Evolutionary conservation across 2,888 invertebrate genomes (phyloP).

Genomic region (Ethmia dodecea): DNA sequence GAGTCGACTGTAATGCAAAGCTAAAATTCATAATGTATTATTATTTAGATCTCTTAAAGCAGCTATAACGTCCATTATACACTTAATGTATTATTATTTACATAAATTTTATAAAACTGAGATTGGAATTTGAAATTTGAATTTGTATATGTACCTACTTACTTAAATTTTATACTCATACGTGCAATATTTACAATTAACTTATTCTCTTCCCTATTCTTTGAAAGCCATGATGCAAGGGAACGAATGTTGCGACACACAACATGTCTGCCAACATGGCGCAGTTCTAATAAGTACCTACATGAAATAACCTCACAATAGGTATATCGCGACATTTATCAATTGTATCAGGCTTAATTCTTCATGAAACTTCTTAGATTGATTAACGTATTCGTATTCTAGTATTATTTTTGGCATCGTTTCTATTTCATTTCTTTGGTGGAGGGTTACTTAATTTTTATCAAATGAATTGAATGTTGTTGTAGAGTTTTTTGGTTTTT

Average conservation of each 20-base stretch:
- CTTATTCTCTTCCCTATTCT: constrained; percentile 12
- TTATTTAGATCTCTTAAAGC: constrained; percentile 11
- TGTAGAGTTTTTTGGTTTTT: constrained; percentile 55
- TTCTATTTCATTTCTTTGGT: constrained; percentile 37
- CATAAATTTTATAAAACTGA: too few relatives aligned
- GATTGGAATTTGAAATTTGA: constrained; percentile 3
- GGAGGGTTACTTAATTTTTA: constrained; percentile 58
- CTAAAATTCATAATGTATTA: not conserved
- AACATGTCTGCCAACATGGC: too few relatives aligned
- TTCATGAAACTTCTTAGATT: too few relatives aligned
- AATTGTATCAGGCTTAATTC: too few relatives aligned
- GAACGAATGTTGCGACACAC: too few relatives aligned
- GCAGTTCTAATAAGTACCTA: too few relatives aligned
- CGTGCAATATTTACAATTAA: constrained; percentile 15
- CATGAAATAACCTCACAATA: too few relatives aligned
- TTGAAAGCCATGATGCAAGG: too few relatives aligned
- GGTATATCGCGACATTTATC: too few relatives aligned
- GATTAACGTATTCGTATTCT: too few relatives aligned
- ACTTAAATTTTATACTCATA: too few relatives aligned
- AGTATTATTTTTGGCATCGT: too few relatives aligned
- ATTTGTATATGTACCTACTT: not conserved
- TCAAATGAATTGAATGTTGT: constrained; percentile 41
- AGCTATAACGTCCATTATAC: constrained; percentile 14
- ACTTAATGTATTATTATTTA: not conserved
- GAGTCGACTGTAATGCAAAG: constrained; percentile 22